A percentile compares a stretch with the other conserved stretches of the same genome.
Conservation (phyloP, 1,140 invertebrate genomes). For the Linepithema humile region DNA sequence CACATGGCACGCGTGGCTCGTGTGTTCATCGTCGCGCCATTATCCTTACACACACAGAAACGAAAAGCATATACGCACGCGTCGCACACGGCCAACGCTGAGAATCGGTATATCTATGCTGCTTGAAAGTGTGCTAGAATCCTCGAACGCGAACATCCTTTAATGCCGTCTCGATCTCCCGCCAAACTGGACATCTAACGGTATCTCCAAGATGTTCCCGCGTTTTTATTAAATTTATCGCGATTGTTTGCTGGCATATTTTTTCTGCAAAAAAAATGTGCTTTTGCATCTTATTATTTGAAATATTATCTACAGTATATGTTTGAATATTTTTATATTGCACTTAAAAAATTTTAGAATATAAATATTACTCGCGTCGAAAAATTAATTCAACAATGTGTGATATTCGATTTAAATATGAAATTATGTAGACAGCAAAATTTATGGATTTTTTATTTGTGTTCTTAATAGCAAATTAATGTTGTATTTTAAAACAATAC, state of each 20-base stretch:
- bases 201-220: slow-evolving; percentile 52
- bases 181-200: slow-evolving; percentile 67
- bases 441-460: background rate
- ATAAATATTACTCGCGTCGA: no score
- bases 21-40: slow-evolving; percentile 73
- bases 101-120: slow-evolving; percentile 45
- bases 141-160: slow-evolving; percentile 68
- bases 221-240: slow-evolving; percentile 4
- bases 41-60: slow-evolving; percentile 14
- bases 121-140: slow-evolving; percentile 48
- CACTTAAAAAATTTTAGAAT: no score
- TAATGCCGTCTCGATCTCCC: slow-evolving; percentile 64
- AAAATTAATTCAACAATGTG: no score
- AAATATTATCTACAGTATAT: no score
- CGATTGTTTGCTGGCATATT: background rate
- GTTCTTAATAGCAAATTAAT: slow-evolving; percentile 5
- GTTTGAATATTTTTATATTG: no score
- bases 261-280: no score
- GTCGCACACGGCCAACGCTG: background rate
- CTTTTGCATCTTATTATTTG: no score
- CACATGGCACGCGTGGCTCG: slow-evolving; percentile 58
- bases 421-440: no score
- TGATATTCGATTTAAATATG: no score
- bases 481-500: slow-evolving; percentile 9
- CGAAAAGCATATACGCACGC: background rate